Base-by-base conservation (phyloP, 2,888 invertebrate species). In the Pseudococcus viburni region DNA sequence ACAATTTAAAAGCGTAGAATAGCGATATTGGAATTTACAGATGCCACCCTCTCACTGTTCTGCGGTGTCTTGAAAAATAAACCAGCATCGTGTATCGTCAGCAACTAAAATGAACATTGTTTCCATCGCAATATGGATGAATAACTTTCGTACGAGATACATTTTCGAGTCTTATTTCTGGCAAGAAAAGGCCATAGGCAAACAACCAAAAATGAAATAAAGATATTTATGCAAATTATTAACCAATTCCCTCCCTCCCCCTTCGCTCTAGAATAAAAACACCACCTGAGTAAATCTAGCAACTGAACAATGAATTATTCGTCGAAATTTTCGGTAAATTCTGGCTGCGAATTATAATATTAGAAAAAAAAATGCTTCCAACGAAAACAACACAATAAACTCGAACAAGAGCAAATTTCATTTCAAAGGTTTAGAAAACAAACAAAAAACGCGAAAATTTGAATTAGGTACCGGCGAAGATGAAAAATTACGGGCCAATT, bases 21-120 rank as follows among this genome's bases (percentile, higher is more conserved):
- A 59, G 59, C 59, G 6, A 59, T 59, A 59, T 59, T 59, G 59
- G 59, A 59, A 59, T 33, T 59, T 59, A 59, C 59, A 19, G 59
- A n/a, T 19, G 19, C 59, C 19, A 19, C 19, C 11, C 9, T 11
- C 59, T 11, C 59, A 33, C 1, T 33, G 26, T 33, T 33, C 26
- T 33, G 26, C 26, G 26, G 26, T 33, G 26, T 33, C 59, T 59
- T 59, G n/a, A n/a, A 59, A 59, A 59, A 59, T 59, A 59, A 59
- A 59, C 19, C 59, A 59, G 26, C 26, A 33, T 33, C 26, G 26
- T 33, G 26, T 33, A 33, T 33, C 26, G 26, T 33, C 26, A 3
- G 26, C 1, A 3, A 33, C 26, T 33, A 3, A 33, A 33, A 33
- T 2, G 26, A 33, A 33, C 26, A 33, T 33, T 33, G 26, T 33